A percentile compares a stretch with the other conserved stretches of the same genome.
phyloP scores from a whole-genome alignment of 2,113 vertebrate genomes.

The Oryctolagus cuniculus region mOryCun1.1 NC_091433.1:17268001-17268500 shows the following conservation, averaged over 20 bases:
- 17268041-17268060: not conserved
- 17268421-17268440: not conserved
- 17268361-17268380: not conserved
- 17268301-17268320: not conserved
- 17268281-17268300: not conserved
- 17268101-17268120: not conserved
- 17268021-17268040: not conserved
- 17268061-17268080: not conserved
- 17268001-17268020: not conserved
- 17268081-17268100: not conserved
- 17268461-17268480: not conserved
- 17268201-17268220: not conserved
- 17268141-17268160: not conserved
- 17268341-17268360: not conserved
- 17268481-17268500: not conserved
- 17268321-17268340: not conserved
- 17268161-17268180: not conserved
- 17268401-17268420: not conserved
- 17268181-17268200: not conserved
- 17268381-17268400: not conserved
- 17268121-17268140: not conserved
- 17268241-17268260: not conserved
- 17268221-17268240: not conserved
- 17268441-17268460: not conserved
- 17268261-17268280: not conserved